Base-by-base conservation (phyloP, 2,888 invertebrate genomes). In the Agrochola litura region DNA sequence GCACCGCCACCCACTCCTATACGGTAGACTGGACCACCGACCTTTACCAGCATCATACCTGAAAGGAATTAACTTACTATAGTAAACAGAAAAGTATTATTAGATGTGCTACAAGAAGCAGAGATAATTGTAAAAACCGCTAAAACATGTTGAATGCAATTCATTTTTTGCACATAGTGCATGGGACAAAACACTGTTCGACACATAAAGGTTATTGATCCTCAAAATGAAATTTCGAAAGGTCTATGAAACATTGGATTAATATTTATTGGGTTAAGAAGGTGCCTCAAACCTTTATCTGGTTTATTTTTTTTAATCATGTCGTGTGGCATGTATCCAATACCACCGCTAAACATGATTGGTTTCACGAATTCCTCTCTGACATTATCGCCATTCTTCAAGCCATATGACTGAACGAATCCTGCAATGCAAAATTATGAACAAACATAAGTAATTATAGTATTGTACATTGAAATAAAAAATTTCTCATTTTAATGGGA, bases 1-100 rank as follows among this genome's bases (percentile, higher is more conserved):
- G 99, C 98, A n/a, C 99, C 99, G 16, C 99, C 99, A 19, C 99
- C 99, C 9, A 99, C 99, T 0, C 99, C 99, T 92, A 99, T 99
- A 83, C 99, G 97, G 94, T 99, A 99, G 66, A 99, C 99, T 0
- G 99, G 99, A 0, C 99, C 99, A 22, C 99, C 99, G 66, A 99
- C 97, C 97, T 99, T 99, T 1, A 99, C 98, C 70, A 99, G 97
- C 91, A 98, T 97, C 98, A 99, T 99, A 19, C 98, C 99, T 97
- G 90, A 12, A 76, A 74, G 9, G 0, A 52, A 30, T 30, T 30
- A 2, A 43, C 22, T 14, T n/a, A 19, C 25, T 46, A 43, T 14
- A 76, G 22, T 43, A 25, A 8, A 30, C 14, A 12, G 9, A 60
- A 10, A 30, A 52, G 14, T 37, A 54, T 14, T 30, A 25, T 73